Evolutionary conservation across 1,140 invertebrate species (phyloP).

Genomic region (Drosophila parvula): DNA sequence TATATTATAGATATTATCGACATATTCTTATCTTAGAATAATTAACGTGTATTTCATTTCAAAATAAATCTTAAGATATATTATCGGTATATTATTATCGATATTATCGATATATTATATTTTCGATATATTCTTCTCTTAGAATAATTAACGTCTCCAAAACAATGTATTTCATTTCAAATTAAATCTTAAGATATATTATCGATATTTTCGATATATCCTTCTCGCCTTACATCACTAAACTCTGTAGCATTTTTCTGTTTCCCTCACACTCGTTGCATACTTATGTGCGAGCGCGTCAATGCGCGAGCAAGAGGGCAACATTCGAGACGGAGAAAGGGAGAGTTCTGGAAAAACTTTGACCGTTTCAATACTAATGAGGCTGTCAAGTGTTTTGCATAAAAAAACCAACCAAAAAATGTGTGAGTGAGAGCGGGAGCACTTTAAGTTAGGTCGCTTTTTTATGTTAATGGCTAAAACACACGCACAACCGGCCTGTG

Average conservation of each 20-base stretch:
- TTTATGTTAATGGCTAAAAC: constrained; percentile 71
- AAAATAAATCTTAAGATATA: no score
- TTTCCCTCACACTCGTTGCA: constrained; percentile 28
- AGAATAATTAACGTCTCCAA: not conserved
- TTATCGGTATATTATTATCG: no score
- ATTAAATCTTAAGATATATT: not conserved
- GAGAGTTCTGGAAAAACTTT: constrained; percentile 42
- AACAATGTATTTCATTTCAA: not conserved
- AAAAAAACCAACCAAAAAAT: constrained; percentile 57
- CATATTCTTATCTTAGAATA: no score
- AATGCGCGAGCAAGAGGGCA: constrained; percentile 50
- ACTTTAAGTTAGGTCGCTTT: constrained; percentile 42
- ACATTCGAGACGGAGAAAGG: not conserved
- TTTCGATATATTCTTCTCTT: no score
- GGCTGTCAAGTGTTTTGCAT: constrained; percentile 80
- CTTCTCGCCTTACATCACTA: not conserved
- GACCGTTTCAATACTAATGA: constrained; percentile 78
- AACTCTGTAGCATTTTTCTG: no score
- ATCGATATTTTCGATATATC: not conserved
- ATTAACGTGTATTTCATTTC: no score
- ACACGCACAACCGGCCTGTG: constrained; percentile 35
- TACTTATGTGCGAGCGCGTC: constrained; percentile 61
- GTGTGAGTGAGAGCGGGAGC: constrained; percentile 18
- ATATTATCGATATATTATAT: no score
- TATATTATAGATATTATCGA: no score